These are phyloP conservation scores for Neoarius graeffei DNA, from an alignment of 2,113 vertebrate species.

Conservation along the genomic window DNA sequence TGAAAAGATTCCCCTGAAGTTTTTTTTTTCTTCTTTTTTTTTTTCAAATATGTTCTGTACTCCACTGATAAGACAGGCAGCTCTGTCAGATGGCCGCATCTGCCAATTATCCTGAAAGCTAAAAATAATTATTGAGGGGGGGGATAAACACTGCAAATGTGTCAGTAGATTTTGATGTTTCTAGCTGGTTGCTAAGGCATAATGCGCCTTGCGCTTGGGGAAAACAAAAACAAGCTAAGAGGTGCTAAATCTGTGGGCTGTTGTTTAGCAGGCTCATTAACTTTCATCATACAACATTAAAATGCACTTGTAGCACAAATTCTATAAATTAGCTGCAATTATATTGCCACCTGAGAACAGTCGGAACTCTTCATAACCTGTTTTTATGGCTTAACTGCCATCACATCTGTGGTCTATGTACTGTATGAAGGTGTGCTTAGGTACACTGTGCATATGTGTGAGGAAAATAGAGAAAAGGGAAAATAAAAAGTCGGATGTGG, in stretches of 20 bases:
- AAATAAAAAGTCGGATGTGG: not conserved
- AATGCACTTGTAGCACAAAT: constrained; percentile 36
- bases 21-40: not conserved
- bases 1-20: constrained; percentile 1
- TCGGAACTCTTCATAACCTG: constrained; percentile 23
- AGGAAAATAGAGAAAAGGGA: not conserved
- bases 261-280: constrained; percentile 31
- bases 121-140: constrained; percentile 8
- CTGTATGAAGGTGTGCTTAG: not conserved
- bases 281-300: constrained; percentile 37
- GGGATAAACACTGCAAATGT: not conserved
- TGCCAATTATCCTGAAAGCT: constrained; percentile 35
- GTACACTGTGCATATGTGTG: not conserved
- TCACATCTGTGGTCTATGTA: constrained; percentile 18
- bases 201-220: not conserved
- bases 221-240: constrained; percentile 18
- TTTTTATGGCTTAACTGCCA: constrained; percentile 39
- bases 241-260: constrained; percentile 28
- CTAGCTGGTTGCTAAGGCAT: constrained; percentile 28
- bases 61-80: constrained; percentile 21
- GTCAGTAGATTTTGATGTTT: constrained; percentile 15
- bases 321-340: constrained; percentile 40
- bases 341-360: constrained; percentile 27
- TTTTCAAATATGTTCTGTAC: not conserved
- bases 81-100: not conserved